Conservation (phyloP, 2,113 vertebrate genomes). For the Takifugu bimaculatus region DNA sequence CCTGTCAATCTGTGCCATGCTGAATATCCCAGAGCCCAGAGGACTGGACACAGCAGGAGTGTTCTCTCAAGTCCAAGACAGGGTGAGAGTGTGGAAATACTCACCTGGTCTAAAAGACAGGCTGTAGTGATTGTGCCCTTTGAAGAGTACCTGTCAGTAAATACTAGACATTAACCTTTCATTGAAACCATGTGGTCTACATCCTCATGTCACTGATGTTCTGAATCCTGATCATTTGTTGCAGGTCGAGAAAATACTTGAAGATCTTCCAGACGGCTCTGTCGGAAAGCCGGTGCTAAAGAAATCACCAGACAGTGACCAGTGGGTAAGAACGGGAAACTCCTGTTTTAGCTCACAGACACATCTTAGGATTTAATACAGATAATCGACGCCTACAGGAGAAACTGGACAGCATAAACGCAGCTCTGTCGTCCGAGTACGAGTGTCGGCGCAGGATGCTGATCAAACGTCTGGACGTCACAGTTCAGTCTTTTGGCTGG, state of each 20-base stretch:
- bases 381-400: conserved; percentile 64
- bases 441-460: conserved; percentile 92
- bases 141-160: no score
- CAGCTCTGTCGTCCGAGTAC: conserved; percentile 82
- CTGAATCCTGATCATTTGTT: conserved; percentile 20
- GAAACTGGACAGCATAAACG: conserved; percentile 82
- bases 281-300: conserved; percentile 81
- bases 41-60: conserved; percentile 65
- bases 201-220: background rate
- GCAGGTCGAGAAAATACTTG: conserved; percentile 81
- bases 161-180: no score
- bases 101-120: background rate
- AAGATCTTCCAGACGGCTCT: conserved; percentile 75
- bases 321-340: conserved; percentile 75
- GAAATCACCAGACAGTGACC: conserved; percentile 77
- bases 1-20: conserved; percentile 73
- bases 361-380: background rate
- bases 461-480: conserved; percentile 94
- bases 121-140: no score
- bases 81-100: conserved; percentile 70
- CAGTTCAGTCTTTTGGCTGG: conserved; percentile 96
- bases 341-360: background rate
- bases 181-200: background rate
- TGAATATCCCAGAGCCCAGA: conserved; percentile 74
- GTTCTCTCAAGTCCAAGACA: conserved; percentile 77